These are phyloP conservation scores for Urocyon cinereoargenteus DNA, from an alignment of 2,797 vertebrate genomes.

Conservation along the genomic window DNA sequence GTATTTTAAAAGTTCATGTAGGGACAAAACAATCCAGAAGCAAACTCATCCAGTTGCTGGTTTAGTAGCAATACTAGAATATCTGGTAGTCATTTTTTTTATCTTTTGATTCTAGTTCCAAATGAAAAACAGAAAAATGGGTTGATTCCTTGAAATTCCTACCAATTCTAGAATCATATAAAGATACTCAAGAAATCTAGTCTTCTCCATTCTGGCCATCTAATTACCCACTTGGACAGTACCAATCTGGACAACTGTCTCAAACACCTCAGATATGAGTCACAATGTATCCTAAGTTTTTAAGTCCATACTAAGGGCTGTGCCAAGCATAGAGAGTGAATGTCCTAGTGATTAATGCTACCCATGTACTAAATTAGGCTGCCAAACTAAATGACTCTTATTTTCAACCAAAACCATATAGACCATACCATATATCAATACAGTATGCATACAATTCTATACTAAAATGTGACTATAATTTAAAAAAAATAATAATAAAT, in stretches of 20 bases:
- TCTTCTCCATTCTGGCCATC: background rate
- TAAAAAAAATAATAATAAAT: no score
- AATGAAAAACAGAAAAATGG: constrained; percentile 15
- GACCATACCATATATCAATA: background rate
- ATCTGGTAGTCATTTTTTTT: constrained; percentile 6
- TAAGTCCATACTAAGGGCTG: background rate
- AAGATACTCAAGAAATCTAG: background rate
- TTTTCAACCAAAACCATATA: background rate
- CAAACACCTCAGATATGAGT: background rate
- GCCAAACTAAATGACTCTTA: background rate
- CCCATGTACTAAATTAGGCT: background rate
- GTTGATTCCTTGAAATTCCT: background rate
- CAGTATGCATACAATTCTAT: background rate
- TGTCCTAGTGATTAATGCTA: background rate
- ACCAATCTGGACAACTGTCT: background rate
- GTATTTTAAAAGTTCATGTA: background rate
- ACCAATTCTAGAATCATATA: background rate
- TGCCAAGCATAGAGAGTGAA: background rate
- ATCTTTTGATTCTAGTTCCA: constrained; percentile 22
- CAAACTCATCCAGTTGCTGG: background rate
- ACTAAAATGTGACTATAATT: background rate
- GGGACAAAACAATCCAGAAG: background rate
- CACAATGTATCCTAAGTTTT: background rate
- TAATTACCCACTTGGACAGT: background rate
- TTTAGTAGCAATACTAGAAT: background rate